These are phyloP conservation scores for Accipiter cooperii DNA, from an alignment of 2,113 vertebrate species.

Conservation along the genomic window DNA sequence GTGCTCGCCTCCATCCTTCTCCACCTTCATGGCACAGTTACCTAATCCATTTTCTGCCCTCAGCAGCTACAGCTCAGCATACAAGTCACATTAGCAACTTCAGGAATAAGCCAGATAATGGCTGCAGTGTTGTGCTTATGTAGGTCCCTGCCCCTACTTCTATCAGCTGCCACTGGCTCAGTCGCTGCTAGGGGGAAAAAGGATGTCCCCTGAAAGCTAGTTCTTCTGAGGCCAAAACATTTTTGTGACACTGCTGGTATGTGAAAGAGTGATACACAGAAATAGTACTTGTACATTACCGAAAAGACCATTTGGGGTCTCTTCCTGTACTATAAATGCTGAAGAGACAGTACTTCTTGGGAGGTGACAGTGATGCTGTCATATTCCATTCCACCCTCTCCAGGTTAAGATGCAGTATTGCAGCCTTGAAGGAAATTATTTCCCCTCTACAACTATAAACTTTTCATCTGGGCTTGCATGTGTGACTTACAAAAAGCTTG, in stretches of 20 bases:
- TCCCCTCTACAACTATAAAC: not conserved
- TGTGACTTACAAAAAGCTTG: not conserved
- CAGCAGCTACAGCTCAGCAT: not conserved
- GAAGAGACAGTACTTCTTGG: not conserved
- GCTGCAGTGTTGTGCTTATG: not conserved
- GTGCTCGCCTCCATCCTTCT: not conserved
- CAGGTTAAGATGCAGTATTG: slow-evolving; percentile 59
- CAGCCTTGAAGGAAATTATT: slow-evolving; percentile 30
- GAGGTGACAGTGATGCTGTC: not conserved
- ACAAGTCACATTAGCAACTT: not conserved
- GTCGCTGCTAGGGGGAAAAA: not conserved
- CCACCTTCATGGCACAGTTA: not conserved
- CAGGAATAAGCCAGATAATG: not conserved
- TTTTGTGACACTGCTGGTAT: not conserved
- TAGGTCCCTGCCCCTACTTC: not conserved
- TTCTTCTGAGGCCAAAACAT: not conserved
- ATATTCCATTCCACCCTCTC: slow-evolving; percentile 68
- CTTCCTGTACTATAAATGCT: not conserved
- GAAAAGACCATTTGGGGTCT: not conserved
- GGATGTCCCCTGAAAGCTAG: not conserved
- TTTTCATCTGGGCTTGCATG: not conserved
- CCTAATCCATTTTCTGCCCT: not conserved
- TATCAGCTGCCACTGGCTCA: not conserved
- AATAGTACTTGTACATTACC: not conserved
- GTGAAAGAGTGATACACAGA: not conserved